Evolutionary conservation across 1,140 invertebrate species (phyloP), one percentile per base, ranked within the genome.

Genomic region (Drosophila kanapiae): DNA sequence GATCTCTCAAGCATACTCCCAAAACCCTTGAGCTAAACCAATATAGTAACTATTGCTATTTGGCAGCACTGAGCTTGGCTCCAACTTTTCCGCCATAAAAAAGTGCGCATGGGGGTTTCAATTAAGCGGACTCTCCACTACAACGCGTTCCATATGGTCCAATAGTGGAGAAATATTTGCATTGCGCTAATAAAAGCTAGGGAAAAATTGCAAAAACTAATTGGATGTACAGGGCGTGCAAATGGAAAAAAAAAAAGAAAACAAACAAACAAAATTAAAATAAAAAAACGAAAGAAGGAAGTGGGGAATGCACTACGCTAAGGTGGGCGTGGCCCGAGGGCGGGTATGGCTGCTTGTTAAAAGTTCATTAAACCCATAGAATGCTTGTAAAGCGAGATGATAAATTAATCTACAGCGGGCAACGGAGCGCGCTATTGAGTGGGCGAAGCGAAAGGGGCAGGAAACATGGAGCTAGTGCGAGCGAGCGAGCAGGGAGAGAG

Each of bases 311-410:
- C 71, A 78, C 54, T 33, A 71, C 40, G 40, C 56, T 54, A 65
- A 47, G 58, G 14, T 45, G 47, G 57, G 23, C 14, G 51, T 35
- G 42, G 49, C 40, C 8, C 2, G 40, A n/a, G 61, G 80, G 84
- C 45, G 80, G 69, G 69, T 68, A 71, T 63, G 80, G 38, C 62
- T 79, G 83, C 83, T 90, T 90, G 85, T 90, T 90, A 90, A 90
- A 90, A 90, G 85, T 90, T 90, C 85, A 90, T 90, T 90, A 90
- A 83, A 90, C 86, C 90, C 82, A 85, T 81, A 90, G 85, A 85
- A 90, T 77, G 81, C 81, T 90, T 90, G 85, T 85, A 90, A 90
- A 90, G 86, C 86, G 85, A 90, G 85, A 90, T 90, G 85, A 90
- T 90, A 85, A 90, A 90, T 90, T 90, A 90, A 90, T 90, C 86